Evolutionary conservation across 2,113 vertebrate genomes (phyloP), one percentile per base, ranked within the genome.

Genomic region (Pungitius pungitius): DNA sequence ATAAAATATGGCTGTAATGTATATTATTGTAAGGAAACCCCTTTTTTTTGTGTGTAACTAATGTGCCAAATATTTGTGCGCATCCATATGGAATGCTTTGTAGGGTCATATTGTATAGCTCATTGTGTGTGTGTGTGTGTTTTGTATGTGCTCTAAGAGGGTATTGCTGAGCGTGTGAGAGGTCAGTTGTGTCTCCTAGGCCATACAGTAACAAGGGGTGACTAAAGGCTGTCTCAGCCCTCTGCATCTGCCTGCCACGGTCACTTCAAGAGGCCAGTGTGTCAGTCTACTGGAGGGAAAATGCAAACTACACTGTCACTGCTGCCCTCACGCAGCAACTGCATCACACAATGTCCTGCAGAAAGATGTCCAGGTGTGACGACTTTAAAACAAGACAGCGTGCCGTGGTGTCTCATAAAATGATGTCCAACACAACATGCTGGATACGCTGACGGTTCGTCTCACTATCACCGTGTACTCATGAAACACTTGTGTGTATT

Each of bases 221-320:
- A 92, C 89, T 89, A 73, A 84, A 82, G 82, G 82, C 89, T 86
- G 83, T 33, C 87, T 92, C 90, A 87, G 85, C 73, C 88, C 54
- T 78, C 74, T 55, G 57, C 35, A 58, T 84, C 76, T 75, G 78
- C 61, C 64, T 47, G 71, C 71, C 69, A 54, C 30, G 64, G 54
- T 83, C 81, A 74, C 90, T 86, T 68, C 85, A 85, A 73, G 79
- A 65, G 85, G 82, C 85, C 75, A 85, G 64, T 76, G 75, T 89
- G 90, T 90, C 87, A 88, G 80, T 84, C 77, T n/a, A 42, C 75
- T 78, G 80, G 39, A 83, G 63, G 62, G 64, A 80, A 82, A 81
- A 75, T 82, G 88, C 84, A 90, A 83, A 85, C 69, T 68, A 77
- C 22, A 68, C 74, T 67, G 78, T 78, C 84, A 73, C 73, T 14